Percentiles rank a stretch among this genome's conserved stretches.
Conservation (phyloP, 2,888 invertebrate genomes). For the Muschampia plurimacula region DNA sequence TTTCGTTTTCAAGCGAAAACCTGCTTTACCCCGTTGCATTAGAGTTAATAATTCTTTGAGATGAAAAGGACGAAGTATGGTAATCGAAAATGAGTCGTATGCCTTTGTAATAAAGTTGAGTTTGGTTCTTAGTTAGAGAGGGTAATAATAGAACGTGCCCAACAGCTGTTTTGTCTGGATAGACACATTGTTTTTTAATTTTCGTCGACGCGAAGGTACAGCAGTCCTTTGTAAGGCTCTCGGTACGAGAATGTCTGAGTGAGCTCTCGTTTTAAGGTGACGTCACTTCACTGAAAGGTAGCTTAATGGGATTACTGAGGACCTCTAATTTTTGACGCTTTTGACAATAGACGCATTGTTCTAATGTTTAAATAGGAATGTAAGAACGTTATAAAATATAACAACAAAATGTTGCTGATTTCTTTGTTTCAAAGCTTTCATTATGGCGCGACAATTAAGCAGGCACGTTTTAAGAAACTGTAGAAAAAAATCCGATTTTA, state of each 20-base stretch:
- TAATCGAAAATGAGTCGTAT: conserved; percentile 9
- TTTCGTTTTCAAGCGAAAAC: not conserved
- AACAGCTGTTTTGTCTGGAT: conserved; percentile 74
- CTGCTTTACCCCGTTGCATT: not conserved
- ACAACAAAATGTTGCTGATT: not conserved
- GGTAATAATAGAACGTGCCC: conserved; percentile 59
- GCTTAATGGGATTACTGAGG: conserved; percentile 30
- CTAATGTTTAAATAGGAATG: not conserved
- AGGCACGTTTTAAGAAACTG: not conserved
- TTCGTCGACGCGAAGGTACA: conserved; percentile 60
- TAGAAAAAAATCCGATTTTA: not conserved
- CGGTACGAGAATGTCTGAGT: conserved; percentile 43
- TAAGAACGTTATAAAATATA: not conserved
- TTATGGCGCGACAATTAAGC: not conserved
- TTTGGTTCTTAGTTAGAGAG: not conserved
- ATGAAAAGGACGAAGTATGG: too few relatives aligned
- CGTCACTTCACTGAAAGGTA: conserved; percentile 31
- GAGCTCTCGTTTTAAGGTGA: conserved; percentile 26
- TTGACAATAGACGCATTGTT: not conserved
- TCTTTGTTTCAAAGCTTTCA: not conserved
- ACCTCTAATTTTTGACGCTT: conserved; percentile 5
- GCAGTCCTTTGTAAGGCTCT: conserved; percentile 49
- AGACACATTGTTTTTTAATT: conserved; percentile 66
- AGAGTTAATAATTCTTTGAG: not conserved
- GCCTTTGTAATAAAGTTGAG: conserved; percentile 1